A percentile compares a stretch with the other conserved stretches of the same genome.
These are phyloP conservation scores for Caenorhabditis sp. DNA, from an alignment of 2,888 invertebrate genomes.

Conservation along the genomic window DNA sequence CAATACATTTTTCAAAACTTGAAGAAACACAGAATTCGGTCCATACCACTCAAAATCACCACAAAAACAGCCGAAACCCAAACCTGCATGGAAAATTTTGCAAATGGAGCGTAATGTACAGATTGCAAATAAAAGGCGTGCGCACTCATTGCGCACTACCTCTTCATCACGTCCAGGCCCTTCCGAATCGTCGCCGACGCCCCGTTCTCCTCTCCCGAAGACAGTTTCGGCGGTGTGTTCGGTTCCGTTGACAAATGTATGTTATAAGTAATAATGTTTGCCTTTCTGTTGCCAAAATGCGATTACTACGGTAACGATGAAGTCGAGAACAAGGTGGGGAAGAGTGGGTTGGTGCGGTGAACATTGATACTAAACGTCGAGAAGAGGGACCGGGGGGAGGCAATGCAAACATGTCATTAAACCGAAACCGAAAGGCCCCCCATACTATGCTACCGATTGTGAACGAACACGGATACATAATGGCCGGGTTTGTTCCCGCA, in stretches of 20 bases:
- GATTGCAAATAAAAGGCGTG: conserved; percentile 60
- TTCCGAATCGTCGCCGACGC: not conserved
- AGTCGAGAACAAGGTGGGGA: conserved; percentile 10
- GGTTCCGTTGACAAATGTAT: conserved; percentile 11
- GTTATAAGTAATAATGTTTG: conserved; percentile 14
- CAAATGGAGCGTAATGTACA: conserved; percentile 49
- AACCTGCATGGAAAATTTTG: conserved; percentile 10
- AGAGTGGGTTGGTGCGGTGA: no score
- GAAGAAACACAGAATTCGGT: no score
- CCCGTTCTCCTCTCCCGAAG: no score
- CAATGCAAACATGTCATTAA: conserved; percentile 62
- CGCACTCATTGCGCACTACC: conserved; percentile 53
- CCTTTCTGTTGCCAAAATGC: conserved; percentile 13
- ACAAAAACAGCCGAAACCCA: conserved; percentile 15
- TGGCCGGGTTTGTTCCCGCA: conserved; percentile 28
- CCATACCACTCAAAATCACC: not conserved
- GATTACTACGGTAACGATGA: not conserved
- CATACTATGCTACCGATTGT: conserved; percentile 20
- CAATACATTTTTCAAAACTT: no score
- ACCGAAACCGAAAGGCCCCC: conserved; percentile 59
- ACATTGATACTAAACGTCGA: conserved; percentile 59
- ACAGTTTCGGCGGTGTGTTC: conserved; percentile 16
- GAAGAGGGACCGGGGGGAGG: conserved; percentile 22
- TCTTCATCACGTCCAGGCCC: conserved; percentile 48
- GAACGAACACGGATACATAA: conserved; percentile 57